Evolutionary conservation across 2,113 vertebrate genomes (phyloP).

Genomic region (Oceanodroma tethys): DNA sequence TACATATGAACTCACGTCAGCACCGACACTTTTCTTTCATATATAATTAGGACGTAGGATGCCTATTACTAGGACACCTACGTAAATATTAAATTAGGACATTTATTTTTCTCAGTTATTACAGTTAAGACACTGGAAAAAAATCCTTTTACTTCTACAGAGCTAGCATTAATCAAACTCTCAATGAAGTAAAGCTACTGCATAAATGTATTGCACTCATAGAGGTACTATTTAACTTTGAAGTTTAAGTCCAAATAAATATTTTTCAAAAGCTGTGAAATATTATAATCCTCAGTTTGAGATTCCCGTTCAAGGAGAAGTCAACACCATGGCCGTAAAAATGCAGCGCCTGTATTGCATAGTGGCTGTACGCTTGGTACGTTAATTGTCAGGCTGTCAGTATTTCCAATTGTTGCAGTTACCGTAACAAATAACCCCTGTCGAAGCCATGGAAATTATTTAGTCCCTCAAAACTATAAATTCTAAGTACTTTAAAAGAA

Average conservation of each 20-base stretch:
- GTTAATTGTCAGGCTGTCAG: neutral
- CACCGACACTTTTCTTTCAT: slow-evolving; percentile 55
- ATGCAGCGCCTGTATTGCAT: neutral
- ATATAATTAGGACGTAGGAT: slow-evolving; percentile 61
- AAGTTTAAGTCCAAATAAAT: neutral
- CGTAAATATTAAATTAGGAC: slow-evolving; percentile 66
- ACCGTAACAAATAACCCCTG: neutral
- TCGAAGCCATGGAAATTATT: neutral
- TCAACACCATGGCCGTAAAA: neutral
- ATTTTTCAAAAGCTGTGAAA: neutral
- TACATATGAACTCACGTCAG: slow-evolving; percentile 28
- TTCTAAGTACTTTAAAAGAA: neutral
- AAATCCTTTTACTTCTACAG: neutral
- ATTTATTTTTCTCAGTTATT: slow-evolving; percentile 43
- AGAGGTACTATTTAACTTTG: neutral
- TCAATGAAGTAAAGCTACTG: neutral
- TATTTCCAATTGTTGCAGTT: neutral
- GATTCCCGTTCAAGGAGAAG: neutral
- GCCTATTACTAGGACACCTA: slow-evolving; percentile 53
- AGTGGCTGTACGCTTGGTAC: neutral
- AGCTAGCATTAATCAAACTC: neutral
- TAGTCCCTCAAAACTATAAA: neutral
- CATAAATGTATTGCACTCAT: neutral
- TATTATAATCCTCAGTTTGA: neutral
- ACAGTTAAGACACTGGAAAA: neutral